phyloP scores from a whole-genome alignment of 1,140 invertebrate genomes.

The Lerema accius region DNA sequence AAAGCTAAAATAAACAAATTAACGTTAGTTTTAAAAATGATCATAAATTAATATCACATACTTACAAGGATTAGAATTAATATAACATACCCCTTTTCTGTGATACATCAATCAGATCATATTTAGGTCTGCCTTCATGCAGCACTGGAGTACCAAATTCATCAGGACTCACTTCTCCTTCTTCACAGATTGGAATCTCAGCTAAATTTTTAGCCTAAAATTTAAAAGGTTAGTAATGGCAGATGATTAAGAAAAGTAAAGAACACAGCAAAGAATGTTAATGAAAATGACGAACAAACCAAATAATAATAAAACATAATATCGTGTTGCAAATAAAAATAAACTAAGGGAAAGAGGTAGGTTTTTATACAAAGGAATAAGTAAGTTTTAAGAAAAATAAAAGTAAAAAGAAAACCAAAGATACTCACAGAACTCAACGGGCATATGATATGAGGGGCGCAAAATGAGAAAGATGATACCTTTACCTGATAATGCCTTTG shows the following conservation, averaged over 20 bases:
- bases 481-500: slow-evolving; percentile 83
- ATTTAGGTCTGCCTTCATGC: slow-evolving; percentile 70
- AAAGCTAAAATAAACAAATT: slow-evolving; percentile 79
- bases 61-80: not conserved
- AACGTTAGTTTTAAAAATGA: not conserved
- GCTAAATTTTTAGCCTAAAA: slow-evolving; percentile 83
- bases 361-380: slow-evolving; percentile 36
- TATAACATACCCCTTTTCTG: slow-evolving; percentile 77
- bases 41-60: not conserved
- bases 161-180: slow-evolving; percentile 84
- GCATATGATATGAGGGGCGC: slow-evolving; percentile 52
- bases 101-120: slow-evolving; percentile 76
- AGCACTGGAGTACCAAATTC: slow-evolving; percentile 82
- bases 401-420: slow-evolving; percentile 60
- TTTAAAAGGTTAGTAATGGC: slow-evolving; percentile 22
- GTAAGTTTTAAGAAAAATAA: slow-evolving; percentile 36
- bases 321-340: slow-evolving; percentile 27
- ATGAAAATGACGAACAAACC: slow-evolving; percentile 22
- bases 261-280: slow-evolving; percentile 22
- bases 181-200: slow-evolving; percentile 85
- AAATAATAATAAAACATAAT: slow-evolving; percentile 18
- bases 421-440: slow-evolving; percentile 75
- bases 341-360: slow-evolving; percentile 29
- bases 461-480: slow-evolving; percentile 47
- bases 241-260: slow-evolving; percentile 7